Evolutionary conservation across 2,797 vertebrate genomes (phyloP).

Genomic region (Spinus pinus): DNA sequence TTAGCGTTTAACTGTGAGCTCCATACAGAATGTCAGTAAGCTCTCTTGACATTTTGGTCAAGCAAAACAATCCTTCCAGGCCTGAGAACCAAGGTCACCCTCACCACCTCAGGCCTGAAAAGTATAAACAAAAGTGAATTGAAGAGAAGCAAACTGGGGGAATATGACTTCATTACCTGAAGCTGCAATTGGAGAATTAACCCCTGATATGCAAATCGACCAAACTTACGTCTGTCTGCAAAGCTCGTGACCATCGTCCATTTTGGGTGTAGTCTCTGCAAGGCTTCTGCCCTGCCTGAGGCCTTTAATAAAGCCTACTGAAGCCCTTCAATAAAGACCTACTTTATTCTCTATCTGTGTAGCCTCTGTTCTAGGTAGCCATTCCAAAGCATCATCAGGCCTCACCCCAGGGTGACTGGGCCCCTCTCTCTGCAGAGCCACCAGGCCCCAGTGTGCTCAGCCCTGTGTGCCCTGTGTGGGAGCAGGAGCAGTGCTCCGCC

Average conservation of each 20-base stretch:
- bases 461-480: background rate
- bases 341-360: background rate
- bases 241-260: accelerated
- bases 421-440: background rate
- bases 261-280: background rate
- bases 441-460: accelerated
- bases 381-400: background rate
- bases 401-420: accelerated
- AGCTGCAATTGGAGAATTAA: background rate
- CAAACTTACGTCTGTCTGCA: background rate
- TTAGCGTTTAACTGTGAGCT: background rate
- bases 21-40: background rate
- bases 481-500: background rate
- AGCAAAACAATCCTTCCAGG: background rate
- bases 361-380: background rate
- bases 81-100: background rate
- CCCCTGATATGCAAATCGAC: background rate
- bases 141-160: background rate
- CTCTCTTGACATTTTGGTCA: background rate
- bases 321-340: background rate
- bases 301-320: background rate
- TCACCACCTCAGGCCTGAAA: background rate
- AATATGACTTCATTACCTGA: background rate
- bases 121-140: background rate
- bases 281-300: background rate